Conservation (phyloP, 2,888 invertebrate species). For the Ormia ochracea region DNA sequence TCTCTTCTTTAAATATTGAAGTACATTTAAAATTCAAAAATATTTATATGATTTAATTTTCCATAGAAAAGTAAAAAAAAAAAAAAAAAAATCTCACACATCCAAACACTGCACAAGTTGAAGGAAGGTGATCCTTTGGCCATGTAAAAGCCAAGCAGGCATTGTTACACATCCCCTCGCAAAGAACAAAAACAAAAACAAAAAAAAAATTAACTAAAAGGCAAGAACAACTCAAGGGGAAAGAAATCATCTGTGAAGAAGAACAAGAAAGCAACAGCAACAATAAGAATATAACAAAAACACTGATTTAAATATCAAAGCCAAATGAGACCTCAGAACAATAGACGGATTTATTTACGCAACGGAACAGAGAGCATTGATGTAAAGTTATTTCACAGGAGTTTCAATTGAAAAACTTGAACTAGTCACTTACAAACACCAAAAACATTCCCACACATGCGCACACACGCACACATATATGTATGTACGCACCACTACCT, state of each 20-base stretch:
- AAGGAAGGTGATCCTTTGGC: slow-evolving; percentile 36
- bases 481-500: background rate
- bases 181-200: background rate
- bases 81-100: background rate
- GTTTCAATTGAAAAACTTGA: slow-evolving; percentile 48
- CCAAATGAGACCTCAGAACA: slow-evolving; percentile 53
- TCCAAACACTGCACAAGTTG: background rate
- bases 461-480: background rate
- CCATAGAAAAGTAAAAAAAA: slow-evolving; percentile 43
- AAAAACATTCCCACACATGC: slow-evolving; percentile 7
- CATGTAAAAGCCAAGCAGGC: slow-evolving; percentile 19
- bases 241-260: slow-evolving; percentile 42
- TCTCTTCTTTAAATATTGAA: background rate
- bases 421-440: slow-evolving; percentile 6
- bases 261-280: slow-evolving; percentile 28
- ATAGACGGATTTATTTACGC: slow-evolving; percentile 55
- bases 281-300: slow-evolving; percentile 38
- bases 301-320: slow-evolving; percentile 60
- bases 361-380: slow-evolving; percentile 20
- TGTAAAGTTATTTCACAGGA: slow-evolving; percentile 60
- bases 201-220: background rate
- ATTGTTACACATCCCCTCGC: slow-evolving; percentile 27
- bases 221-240: slow-evolving; percentile 12
- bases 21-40: background rate
- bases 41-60: slow-evolving; percentile 6